Base-by-base conservation (phyloP, 1,140 invertebrate species). In the Maconellicoccus hirsutus region DNA sequence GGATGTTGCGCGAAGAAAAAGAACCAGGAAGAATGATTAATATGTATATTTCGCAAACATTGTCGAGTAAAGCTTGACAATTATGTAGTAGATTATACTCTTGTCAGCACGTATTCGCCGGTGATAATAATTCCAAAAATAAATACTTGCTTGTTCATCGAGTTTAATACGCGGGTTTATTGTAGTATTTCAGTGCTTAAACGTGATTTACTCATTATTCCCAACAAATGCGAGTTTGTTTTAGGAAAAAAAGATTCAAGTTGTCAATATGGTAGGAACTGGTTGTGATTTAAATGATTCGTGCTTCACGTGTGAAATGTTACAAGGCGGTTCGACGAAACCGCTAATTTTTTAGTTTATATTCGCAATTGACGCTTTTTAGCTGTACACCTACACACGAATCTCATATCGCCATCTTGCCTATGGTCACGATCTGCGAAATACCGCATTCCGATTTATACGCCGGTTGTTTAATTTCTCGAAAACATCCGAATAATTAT, bases 401-500 rank as follows among this genome's bases (percentile, higher is more conserved):
- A 6, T 33, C 4, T 33, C n/a, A 16, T 52, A 52, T 52, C 42
- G 42, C 42, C 12, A 52, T 52, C 42, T 6, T 52, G 6, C 12
- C 6, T 19, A 19, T 16, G n/a, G 42, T 52, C 42, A 52, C 42
- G 42, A 52, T 52, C 16, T 16, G 42, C 42, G 42, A 52, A 52
- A 19, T 52, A 52, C 42, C 42, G 42, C 42, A 52, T 52, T 52
- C 42, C 42, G 42, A 3, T 52, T 52, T 52, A 52, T 8, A 52
- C 33, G 33, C 33, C 33, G 33, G 33, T 38, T 38, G 33, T 6
- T 38, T 38, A 52, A 4, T 52, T 16, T 3, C 42, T 16, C 42
- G 42, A 52, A 16, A 52, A 52, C 42, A 52, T 52, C 42, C 42
- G 42, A 52, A 52, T 52, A 52, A 52, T 52, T 52, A 52, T 52